Evolutionary conservation across 2,888 invertebrate genomes (phyloP).

Genomic region (Zele albiditarsus): DNA sequence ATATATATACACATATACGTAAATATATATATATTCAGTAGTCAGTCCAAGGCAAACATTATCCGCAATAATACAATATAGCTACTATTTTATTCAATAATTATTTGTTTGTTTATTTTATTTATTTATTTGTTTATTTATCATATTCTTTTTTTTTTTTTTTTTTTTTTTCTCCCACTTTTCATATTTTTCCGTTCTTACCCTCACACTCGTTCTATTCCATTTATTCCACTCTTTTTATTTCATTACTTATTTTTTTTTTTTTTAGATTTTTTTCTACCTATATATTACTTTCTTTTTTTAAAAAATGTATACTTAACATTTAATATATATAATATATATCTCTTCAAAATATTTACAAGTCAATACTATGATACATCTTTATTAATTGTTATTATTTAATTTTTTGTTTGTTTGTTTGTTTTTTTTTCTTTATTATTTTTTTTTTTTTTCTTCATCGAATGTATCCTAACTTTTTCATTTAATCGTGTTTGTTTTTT

Average conservation of each 20-base stretch:
- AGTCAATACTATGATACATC: slow-evolving; percentile 69
- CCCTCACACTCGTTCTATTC: not conserved
- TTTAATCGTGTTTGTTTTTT: slow-evolving; percentile 57
- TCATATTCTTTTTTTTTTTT: too few relatives aligned
- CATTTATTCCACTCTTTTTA: slow-evolving; percentile 33
- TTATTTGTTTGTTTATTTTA: slow-evolving; percentile 51
- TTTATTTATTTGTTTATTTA: slow-evolving; percentile 33
- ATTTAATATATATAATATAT: slow-evolving; percentile 66
- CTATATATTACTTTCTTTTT: slow-evolving; percentile 72
- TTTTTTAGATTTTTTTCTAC: slow-evolving; percentile 56
- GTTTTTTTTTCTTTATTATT: slow-evolving; percentile 45
- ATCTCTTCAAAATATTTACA: slow-evolving; percentile 71
- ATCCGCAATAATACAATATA: slow-evolving; percentile 70
- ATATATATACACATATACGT: slow-evolving; percentile 51
- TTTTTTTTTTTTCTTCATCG: slow-evolving; percentile 36
- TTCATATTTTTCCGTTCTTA: too few relatives aligned
- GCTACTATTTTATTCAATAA: slow-evolving; percentile 60
- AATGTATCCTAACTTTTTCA: not conserved
- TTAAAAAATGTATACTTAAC: slow-evolving; percentile 73
- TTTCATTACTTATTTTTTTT: slow-evolving; percentile 42
- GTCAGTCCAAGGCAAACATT: slow-evolving; percentile 73
- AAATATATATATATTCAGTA: slow-evolving; percentile 43
- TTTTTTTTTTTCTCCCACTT: too few relatives aligned
- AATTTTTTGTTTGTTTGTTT: not conserved
- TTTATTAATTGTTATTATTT: slow-evolving; percentile 53